Evolutionary conservation across 2,113 vertebrate genomes (phyloP).

Genomic region (Plotosus lineatus): DNA sequence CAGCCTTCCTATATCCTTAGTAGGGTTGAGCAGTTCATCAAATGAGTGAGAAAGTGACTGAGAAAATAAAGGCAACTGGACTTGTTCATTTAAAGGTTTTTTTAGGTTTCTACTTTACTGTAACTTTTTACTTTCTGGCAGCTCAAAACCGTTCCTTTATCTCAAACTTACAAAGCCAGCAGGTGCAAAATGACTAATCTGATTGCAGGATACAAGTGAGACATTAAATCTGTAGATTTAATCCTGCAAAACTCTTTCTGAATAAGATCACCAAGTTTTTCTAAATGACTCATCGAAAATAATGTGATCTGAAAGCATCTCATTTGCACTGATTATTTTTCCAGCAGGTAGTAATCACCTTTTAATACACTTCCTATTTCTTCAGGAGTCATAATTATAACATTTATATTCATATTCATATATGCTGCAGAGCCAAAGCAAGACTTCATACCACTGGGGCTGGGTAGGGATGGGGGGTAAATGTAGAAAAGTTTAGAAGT

Average conservation of each 20-base stretch:
- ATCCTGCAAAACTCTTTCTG: background rate
- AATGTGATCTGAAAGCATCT: slow-evolving; percentile 2
- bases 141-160: too few species aligned
- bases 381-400: background rate
- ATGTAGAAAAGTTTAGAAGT: background rate
- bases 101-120: too few species aligned
- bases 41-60: too few species aligned
- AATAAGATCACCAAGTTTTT: slow-evolving; percentile 3
- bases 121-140: slow-evolving; percentile 37
- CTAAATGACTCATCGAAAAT: slow-evolving; percentile 43
- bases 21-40: too few species aligned
- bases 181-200: slow-evolving; percentile 69
- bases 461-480: too few species aligned
- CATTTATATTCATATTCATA: background rate
- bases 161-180: slow-evolving; percentile 60
- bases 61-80: too few species aligned
- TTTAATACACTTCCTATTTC: background rate
- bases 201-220: slow-evolving; percentile 65
- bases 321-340: slow-evolving; percentile 4
- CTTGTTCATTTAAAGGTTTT: too few species aligned
- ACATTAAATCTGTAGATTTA: slow-evolving; percentile 56
- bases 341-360: slow-evolving; percentile 1
- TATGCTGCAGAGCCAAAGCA: background rate
- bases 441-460: background rate
- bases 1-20: too few species aligned